phyloP scores from a whole-genome alignment of 1,140 invertebrate genomes.

The Neodiprion pinetum region DNA sequence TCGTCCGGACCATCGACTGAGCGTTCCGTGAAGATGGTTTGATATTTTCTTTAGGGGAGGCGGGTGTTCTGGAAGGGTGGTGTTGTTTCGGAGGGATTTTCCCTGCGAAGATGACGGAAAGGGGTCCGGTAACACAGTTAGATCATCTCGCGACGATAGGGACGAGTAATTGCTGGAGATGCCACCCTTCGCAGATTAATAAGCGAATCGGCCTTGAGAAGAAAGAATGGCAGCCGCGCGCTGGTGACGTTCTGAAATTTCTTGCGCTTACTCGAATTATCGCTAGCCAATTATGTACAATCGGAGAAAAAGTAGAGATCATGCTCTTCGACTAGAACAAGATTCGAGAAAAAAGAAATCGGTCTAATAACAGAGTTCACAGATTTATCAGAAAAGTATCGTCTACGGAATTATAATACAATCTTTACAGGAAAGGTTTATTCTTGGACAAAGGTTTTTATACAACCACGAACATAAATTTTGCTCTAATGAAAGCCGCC shows the following conservation, averaged over 20 bases:
- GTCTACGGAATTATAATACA: no score
- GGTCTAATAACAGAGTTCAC: no score
- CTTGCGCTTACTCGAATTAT: neutral
- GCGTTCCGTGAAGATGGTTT: conserved; percentile 13
- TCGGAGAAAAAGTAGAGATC: no score
- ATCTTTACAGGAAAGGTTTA: no score
- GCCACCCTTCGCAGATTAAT: conserved; percentile 18
- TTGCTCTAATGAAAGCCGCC: no score
- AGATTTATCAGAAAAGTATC: no score
- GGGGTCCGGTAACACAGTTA: conserved; percentile 17
- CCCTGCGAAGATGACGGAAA: neutral
- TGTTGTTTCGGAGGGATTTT: neutral
- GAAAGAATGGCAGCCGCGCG: neutral
- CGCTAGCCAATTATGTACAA: no score
- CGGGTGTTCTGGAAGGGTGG: neutral
- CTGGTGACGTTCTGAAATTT: neutral
- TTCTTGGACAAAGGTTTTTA: no score
- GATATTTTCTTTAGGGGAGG: conserved; percentile 12
- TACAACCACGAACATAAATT: no score
- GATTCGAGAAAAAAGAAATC: no score
- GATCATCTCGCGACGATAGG: conserved; percentile 15
- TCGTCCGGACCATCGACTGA: neutral
- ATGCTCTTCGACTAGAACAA: no score
- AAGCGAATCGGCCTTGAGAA: conserved; percentile 7
- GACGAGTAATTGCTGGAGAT: conserved; percentile 21